Base-by-base conservation (phyloP, 2,888 invertebrate species). In the Arctia plantaginis region DNA sequence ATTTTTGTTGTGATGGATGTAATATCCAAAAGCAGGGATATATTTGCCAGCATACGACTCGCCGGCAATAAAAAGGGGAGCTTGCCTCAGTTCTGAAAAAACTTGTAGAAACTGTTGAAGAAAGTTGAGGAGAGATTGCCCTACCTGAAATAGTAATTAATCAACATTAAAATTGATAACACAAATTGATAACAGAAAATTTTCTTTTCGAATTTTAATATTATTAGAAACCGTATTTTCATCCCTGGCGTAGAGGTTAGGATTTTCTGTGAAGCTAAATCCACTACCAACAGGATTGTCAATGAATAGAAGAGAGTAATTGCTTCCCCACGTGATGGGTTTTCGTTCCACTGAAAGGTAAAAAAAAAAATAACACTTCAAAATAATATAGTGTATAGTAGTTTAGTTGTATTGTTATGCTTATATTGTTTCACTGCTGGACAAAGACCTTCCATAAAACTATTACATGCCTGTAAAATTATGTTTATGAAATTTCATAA, bases 271-370 rank as follows among this genome's bases (percentile, higher is more conserved):
- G 81, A 95, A 96, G 85, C 96, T 96, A 85, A 96, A 96, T 3
- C 96, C 94, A 62, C 95, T 90, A 12, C 96, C 95, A n/a, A 96
- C 96, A 3, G 96, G 96, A 82, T 96, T 96, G 80, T 96, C 96
- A 75, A 96, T 94, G 85, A 95, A 96, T n/a, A 96, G 80, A 80
- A 96, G 86, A 41, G 95, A 94, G 82, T 94, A 95, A 62, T 92
- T 91, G 64, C 88, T 90, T 77, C 93, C 94, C 96, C 96, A 96
- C 0, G 94, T 87, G n/a, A 77, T 72, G 6, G 78, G 76, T 76
- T 66, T 81, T 67, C 67, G 74, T 20, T 72, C 39, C 33, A 69
- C 80, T 78, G 35, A 15, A 62, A 59, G n/a, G n/a, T n/a, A 23
- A 18, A 35, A 8, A 33, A 6, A 15, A 47, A 47, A 47, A 47